Base-by-base conservation (phyloP, 2,797 vertebrate genomes). In the Aplochiton taeniatus region DNA sequence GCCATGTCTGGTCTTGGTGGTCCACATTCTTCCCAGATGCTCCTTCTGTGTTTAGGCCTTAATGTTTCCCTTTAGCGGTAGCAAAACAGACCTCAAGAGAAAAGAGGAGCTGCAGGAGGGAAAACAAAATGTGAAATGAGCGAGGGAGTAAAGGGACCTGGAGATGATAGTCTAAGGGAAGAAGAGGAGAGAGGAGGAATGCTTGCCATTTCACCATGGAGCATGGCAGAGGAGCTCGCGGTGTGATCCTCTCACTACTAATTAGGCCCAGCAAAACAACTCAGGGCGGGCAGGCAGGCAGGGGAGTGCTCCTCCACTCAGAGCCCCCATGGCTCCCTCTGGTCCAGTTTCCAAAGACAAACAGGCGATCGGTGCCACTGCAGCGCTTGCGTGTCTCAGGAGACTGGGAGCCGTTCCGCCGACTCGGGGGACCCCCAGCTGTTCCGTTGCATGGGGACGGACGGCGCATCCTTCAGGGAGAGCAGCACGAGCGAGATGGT, bases 341-440 rank as follows among this genome's bases (percentile, higher is more conserved):
- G 83, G 89, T 79, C 86, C 83, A 86, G 86, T 90, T 90, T 87
- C 78, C 74, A 61, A 64, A 79, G 79, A 90, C 80, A 80, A 84
- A 86, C 81, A 84, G 79, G 74, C 76, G 71, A 85, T 86, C 75
- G 72, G 80, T 68, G 74, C 73, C 63, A 84, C 71, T 71, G 72
- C 63, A 76, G 63, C 49, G 60, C 48, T 19, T 65, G 69, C 70
- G 60, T 57, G 70, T 78, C 74, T 64, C 68, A 13, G 77, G 77
- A 76, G 63, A 60, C 61, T 48, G 61, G 67, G 67, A 75, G 63
- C 75, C 65, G 71, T 73, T 74, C 80, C 74, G 73, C 80, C 82
- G 78, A 79, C 64, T 59, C 73, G 74, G 73, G 68, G 73, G 76
- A 73, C 76, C 74, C 82, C 77, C 80, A 82, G 82, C 81, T 84